phyloP scores from a whole-genome alignment of 1,140 invertebrate genomes.

The Achroia grisella region DNA sequence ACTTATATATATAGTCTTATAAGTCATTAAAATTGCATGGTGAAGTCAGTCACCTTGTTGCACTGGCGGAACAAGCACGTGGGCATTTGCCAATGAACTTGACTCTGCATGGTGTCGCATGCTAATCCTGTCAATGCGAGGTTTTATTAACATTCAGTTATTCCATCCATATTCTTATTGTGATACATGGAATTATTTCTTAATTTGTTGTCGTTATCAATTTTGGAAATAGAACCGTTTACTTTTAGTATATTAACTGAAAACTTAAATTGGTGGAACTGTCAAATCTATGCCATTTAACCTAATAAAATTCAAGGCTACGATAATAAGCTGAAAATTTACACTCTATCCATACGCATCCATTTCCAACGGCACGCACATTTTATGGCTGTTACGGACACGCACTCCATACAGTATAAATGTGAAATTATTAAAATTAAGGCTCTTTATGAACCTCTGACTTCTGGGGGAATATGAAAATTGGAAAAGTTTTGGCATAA shows the following conservation, averaged over 20 bases:
- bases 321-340: constrained; percentile 38
- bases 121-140: constrained; percentile 23
- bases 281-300: not conserved
- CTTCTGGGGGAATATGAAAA: constrained; percentile 27
- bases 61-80: constrained; percentile 45
- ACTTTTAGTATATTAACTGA: too few relatives aligned
- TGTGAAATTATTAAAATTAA: constrained; percentile 35
- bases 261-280: too few relatives aligned
- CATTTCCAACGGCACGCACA: constrained; percentile 35
- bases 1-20: constrained; percentile 11
- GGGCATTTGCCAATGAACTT: constrained; percentile 64
- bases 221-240: too few relatives aligned
- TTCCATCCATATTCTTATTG: not conserved
- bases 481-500: constrained; percentile 16
- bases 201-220: too few relatives aligned
- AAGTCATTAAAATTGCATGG: constrained; percentile 16
- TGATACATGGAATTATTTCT: not conserved
- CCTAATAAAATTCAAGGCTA: constrained; percentile 30
- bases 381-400: constrained; percentile 33
- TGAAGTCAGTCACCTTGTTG: constrained; percentile 54
- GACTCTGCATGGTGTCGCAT: constrained; percentile 31
- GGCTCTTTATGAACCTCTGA: constrained; percentile 23
- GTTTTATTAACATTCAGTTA: not conserved
- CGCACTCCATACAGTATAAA: constrained; percentile 32
- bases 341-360: constrained; percentile 32